Evolutionary conservation across 2,797 vertebrate genomes (phyloP), one percentile per base, ranked within the genome.

Genomic region (Cyclura pinguis): DNA sequence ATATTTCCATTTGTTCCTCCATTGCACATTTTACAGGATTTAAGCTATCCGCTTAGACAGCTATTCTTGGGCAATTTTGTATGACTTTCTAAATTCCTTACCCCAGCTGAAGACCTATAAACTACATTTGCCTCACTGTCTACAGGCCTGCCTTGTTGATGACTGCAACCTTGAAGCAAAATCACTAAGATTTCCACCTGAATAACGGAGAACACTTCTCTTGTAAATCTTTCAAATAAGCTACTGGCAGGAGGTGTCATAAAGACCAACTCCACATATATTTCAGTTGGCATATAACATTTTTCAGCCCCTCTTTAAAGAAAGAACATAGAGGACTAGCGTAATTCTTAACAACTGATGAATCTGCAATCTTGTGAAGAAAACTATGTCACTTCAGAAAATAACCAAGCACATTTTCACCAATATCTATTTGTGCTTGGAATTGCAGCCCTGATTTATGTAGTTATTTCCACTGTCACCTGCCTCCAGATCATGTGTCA

Each of bases 301-400:
- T 13, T 86, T 85, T 72, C 14, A 35, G 13, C 50, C 42, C 69
- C 16, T 90, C 95, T 92, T 59, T n/a, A 90, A 89, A 86, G 82
- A 67, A 91, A 88, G 87, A 85, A 83, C 0, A 0, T 92, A 91
- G 72, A 89, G 13, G 87, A 80, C 27, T 90, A 55, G 12, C 22
- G 57, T 89, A 94, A 94, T 93, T 94, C 80, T 93, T 94, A 94
- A 86, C 80, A 90, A 94, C 87, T 91, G 84, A 83, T 83, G 89
- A 92, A 95, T 87, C 18, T 91, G 86, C 35, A 74, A 84, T 0
- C 89, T 84, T 77, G 89, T 69, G 74, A 92, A 83, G 84, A 94
- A 94, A 91, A 93, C 13, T 86, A 64, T 50, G 92, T 74, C 88
- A 80, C 87, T 93, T 55, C 4, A 89, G 85, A 62, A 92, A 96